Base-by-base conservation (phyloP, 1,140 invertebrate genomes). In the Halictus rubicundus region DNA sequence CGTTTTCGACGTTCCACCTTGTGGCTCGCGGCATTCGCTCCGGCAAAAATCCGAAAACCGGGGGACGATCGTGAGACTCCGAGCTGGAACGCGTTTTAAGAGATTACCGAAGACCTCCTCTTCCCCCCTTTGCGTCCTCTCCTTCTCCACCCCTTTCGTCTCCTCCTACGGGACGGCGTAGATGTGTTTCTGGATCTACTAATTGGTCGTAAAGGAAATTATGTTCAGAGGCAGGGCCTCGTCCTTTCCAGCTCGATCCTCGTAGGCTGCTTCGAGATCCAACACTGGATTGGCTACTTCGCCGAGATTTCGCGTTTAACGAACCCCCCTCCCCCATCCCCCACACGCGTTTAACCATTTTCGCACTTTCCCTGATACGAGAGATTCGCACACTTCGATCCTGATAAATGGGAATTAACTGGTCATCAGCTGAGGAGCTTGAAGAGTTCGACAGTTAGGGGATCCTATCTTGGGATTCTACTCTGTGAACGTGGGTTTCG, bases 171-270 rank as follows among this genome's bases (percentile, higher is more conserved):
- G 59, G 52, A 72, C 60, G 68, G 71, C 61, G 75, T 82, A 81
- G 78, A 82, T 87, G 80, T 84, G 82, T 87, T 84, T 87, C 86
- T 80, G 86, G 63, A 87, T 87, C 83, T 88, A 88, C 86, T 88
- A 88, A 88, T 88, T 88, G 86, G 86, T 88, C 87, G 86, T 88
- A 88, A 88, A 88, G 74, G 76, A 72, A 82, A 86, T 84, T 85
- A 88, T 85, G 88, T 80, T 87, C 82, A 27, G 75, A 54, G 59
- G 64, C 63, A 25, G 61, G 54, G 59, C 10, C 72, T 46, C 61
- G 59, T 61, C 64, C 69, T 81, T 49, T 46, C 73, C 14, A 81
- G 61, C 61, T 16, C 57, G 68, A 65, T 66, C 23, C 74, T 71
- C 57, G 68, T 74, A 32, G 57, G 23, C 46, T 32, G 65, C 21